Base-by-base conservation (phyloP, 2,113 vertebrate genomes). In the Mohoua ochrocephala region DNA sequence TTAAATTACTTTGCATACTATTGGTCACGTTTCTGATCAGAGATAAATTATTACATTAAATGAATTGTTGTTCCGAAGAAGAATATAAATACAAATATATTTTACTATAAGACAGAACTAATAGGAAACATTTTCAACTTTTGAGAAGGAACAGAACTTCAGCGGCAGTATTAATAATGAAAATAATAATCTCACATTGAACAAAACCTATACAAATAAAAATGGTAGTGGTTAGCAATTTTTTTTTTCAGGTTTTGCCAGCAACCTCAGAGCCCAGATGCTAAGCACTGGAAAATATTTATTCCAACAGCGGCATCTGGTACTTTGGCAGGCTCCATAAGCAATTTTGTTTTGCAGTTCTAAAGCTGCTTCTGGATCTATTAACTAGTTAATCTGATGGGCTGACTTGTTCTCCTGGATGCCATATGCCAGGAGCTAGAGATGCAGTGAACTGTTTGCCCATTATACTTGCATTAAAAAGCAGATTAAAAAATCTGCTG, bases 311-410 rank as follows among this genome's bases (percentile, higher is more conserved):
- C 87, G 98, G 80, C 96, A 97, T 98, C 97, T 98, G 97, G 91
- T 73, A 28, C 84, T 94, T 97, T 97, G 97, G 97, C 97, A 97
- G 89, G 92, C 92, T 97, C 88, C 82, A 85, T 94, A 97, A 97
- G 93, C 95, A 98, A 97, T 98, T 98, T 98, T 97, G 93, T 97
- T 98, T 97, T 97, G 96, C 77, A 94, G 96, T 92, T 97, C 96
- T 97, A 97, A 97, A 97, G 93, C 90, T 97, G 93, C 95, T 97
- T 98, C 96, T 96, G 92, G 87, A 96, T 98, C 96, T 97, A 96
- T 97, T 98, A 98, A 96, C 97, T 97, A 96, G 97, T 97, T 98
- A 97, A 98, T 98, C 96, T 96, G 96, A 97, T 96, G 94, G 97
- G 97, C 85, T 97, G 97, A 96, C 91, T 97, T 97, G 73, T 96